Percentiles rank a stretch among this genome's conserved stretches.
Conservation (phyloP, 2,797 vertebrate species). For the Aratinga solstitialis region DNA sequence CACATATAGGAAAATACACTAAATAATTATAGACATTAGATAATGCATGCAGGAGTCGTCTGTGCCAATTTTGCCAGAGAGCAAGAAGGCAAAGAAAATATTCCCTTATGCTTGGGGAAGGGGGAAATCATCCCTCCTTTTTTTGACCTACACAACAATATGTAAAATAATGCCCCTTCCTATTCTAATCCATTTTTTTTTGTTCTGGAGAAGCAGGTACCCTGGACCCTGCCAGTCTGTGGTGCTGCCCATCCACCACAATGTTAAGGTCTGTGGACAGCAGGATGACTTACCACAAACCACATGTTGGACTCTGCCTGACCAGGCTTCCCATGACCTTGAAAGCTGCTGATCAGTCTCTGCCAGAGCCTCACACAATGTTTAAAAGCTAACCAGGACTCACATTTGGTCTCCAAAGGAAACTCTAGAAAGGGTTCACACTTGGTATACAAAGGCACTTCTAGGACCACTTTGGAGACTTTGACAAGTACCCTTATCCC, state of each 20-base stretch:
- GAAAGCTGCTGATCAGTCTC: neutral
- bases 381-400: neutral
- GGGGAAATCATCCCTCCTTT: neutral
- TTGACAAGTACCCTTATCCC: neutral
- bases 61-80: neutral
- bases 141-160: neutral
- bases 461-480: neutral
- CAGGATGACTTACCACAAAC: neutral
- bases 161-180: neutral
- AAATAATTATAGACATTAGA: neutral
- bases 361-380: neutral
- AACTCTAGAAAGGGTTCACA: neutral
- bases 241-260: accelerated
- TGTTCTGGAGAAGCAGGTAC: neutral
- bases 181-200: neutral
- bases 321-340: neutral
- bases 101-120: neutral
- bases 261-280: neutral
- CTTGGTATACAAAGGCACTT: neutral
- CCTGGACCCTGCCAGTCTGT: neutral
- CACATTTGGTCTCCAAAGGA: neutral
- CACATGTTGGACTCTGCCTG: neutral
- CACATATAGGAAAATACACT: neutral
- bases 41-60: neutral
- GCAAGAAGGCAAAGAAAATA: neutral